Percentiles rank a stretch among this genome's conserved stretches.
phyloP scores from a whole-genome alignment of 1,140 invertebrate species.

The Sitobion miscanthi region DNA sequence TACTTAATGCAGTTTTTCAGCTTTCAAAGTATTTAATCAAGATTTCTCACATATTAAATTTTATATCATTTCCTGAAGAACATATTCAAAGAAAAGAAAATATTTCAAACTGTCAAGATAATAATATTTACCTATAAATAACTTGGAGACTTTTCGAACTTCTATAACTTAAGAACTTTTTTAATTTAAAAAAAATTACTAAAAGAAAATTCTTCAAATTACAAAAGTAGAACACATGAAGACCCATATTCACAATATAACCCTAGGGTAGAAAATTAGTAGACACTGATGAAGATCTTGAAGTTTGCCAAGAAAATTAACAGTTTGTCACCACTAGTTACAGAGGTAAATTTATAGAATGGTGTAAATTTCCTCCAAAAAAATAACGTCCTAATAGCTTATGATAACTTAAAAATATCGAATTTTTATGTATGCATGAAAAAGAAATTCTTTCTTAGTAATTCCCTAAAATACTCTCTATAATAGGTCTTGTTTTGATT shows the following conservation, averaged over 20 bases:
- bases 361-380: slow-evolving; percentile 55
- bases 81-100: slow-evolving; percentile 54
- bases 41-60: slow-evolving; percentile 56
- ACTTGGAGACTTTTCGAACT: slow-evolving; percentile 55
- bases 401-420: neutral
- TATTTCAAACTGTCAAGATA: slow-evolving; percentile 52
- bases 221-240: slow-evolving; percentile 51
- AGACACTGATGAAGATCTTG: slow-evolving; percentile 56
- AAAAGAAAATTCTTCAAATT: slow-evolving; percentile 51
- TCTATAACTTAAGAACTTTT: slow-evolving; percentile 28
- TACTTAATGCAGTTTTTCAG: slow-evolving; percentile 56
- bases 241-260: slow-evolving; percentile 44
- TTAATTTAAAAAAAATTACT: slow-evolving; percentile 26
- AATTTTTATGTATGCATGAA: slow-evolving; percentile 27
- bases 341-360: slow-evolving; percentile 56
- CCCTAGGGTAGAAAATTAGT: slow-evolving; percentile 51
- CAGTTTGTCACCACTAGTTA: slow-evolving; percentile 49
- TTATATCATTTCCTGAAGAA: slow-evolving; percentile 55
- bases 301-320: slow-evolving; percentile 56
- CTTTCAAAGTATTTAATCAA: slow-evolving; percentile 55
- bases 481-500: neutral
- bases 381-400: slow-evolving; percentile 27
- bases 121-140: slow-evolving; percentile 31
- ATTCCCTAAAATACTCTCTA: neutral
- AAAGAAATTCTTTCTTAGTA: neutral